Evolutionary conservation across 1,140 invertebrate species (phyloP).

Genomic region (Caerostris darwini): DNA sequence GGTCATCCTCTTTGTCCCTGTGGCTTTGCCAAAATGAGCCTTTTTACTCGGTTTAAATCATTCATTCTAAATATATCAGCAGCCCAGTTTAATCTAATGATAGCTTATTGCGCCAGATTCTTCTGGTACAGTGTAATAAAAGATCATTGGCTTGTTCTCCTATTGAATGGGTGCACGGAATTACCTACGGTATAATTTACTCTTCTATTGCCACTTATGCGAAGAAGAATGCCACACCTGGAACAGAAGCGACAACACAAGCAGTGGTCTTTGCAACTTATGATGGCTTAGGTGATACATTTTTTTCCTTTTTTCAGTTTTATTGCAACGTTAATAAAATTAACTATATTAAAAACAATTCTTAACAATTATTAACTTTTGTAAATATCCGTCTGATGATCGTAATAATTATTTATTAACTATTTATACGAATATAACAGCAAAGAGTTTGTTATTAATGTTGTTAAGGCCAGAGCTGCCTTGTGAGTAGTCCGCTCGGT

Average conservation of each 20-base stretch:
- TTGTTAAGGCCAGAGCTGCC: too few relatives aligned
- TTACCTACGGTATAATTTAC: slow-evolving; percentile 94
- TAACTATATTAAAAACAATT: too few relatives aligned
- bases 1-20: too few relatives aligned
- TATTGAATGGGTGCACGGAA: slow-evolving; percentile 91
- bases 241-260: slow-evolving; percentile 89
- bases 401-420: background rate
- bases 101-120: slow-evolving; percentile 89
- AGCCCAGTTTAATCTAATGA: too few relatives aligned
- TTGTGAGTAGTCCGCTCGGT: too few relatives aligned
- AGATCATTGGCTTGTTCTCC: slow-evolving; percentile 91
- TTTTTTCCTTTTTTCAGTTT: background rate
- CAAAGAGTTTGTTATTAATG: too few relatives aligned
- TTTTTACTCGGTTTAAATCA: too few relatives aligned
- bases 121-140: slow-evolving; percentile 88
- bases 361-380: too few relatives aligned
- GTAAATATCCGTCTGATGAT: background rate
- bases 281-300: slow-evolving; percentile 74
- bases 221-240: slow-evolving; percentile 90
- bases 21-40: too few relatives aligned
- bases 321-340: background rate
- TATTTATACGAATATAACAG: background rate
- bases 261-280: slow-evolving; percentile 85
- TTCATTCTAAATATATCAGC: too few relatives aligned
- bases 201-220: slow-evolving; percentile 93